Base-by-base conservation (phyloP, 2,888 invertebrate genomes). In the Polymixis flavicincta region DNA sequence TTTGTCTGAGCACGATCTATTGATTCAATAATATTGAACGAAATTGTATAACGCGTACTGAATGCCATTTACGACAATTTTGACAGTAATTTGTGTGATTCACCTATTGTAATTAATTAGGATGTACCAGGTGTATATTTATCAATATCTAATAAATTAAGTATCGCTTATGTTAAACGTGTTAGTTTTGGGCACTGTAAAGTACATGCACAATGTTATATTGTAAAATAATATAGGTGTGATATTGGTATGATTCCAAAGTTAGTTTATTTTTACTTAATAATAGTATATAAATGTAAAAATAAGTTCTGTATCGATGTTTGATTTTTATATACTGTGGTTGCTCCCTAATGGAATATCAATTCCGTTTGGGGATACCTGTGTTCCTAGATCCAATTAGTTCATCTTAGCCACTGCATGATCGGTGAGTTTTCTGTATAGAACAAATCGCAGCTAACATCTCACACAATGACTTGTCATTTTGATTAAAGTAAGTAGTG, bases 361-460 rank as follows among this genome's bases (percentile, higher is more conserved):
- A 74, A 74, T 70, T 74, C 80, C 69, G 71, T 80, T 76, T 75
- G 82, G 76, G 74, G 77, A 72, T 72, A 68, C 82, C 67, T 83
- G 83, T 82, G 80, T 87, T 82, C 80, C 87, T 92, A 90, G 92
- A 85, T 88, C 77, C 86, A 83, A 78, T 80, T 92, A 91, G 91
- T 87, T 88, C 80, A 83, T 76, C 86, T 71, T 92, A 93, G 92
- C 89, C 89, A 90, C 90, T 95, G 96, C 95, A 96, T 95, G 95
- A 92, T 89, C 91, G 95, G 94, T 94, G 94, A 95, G 93, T 93
- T 92, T 91, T 90, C 91, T 89, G 88, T 92, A 92, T 93, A 95
- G 95, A 93, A 92, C 96, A 96, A 96, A 95, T 92, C 91, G 96
- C 96, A 96, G 96, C 96, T 96, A 96, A 93, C 95, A 95, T 94